A percentile compares a stretch with the other conserved stretches of the same genome.
phyloP scores from a whole-genome alignment of 2,888 invertebrate genomes.

The Psococerastis gibbosa region DNA sequence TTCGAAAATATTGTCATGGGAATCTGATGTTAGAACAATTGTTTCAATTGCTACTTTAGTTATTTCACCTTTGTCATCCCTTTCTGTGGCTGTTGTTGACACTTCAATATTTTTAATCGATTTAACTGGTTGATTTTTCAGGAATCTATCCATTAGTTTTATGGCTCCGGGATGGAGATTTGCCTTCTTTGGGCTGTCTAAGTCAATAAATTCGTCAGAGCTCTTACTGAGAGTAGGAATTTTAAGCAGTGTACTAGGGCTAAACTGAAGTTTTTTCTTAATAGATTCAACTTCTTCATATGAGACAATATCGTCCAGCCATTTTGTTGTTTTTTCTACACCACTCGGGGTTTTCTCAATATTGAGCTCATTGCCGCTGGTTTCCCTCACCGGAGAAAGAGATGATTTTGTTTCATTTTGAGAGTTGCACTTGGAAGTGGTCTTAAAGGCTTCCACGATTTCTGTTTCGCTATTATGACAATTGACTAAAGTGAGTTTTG shows the following conservation, averaged over 20 bases:
- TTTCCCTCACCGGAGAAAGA: too few species aligned
- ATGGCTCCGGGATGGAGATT: not conserved
- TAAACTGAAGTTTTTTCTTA: not conserved
- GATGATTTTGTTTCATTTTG: too few species aligned
- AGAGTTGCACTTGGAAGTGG: too few species aligned
- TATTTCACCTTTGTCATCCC: not conserved
- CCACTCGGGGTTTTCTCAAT: too few species aligned
- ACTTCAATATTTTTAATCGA: not conserved
- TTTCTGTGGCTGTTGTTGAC: not conserved
- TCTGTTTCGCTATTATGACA: too few species aligned
- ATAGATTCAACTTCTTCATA: not conserved
- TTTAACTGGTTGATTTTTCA: not conserved
- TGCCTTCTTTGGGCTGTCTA: not conserved
- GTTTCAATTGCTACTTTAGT: not conserved
- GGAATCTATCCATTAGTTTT: conserved; percentile 3
- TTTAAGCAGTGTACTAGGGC: not conserved
- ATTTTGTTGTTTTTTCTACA: not conserved
- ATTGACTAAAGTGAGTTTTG: too few species aligned
- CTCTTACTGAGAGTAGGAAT: not conserved
- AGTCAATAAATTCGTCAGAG: not conserved
- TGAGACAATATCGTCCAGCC: not conserved
- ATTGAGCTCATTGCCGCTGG: too few species aligned
- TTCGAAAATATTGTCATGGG: not conserved
- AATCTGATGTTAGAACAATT: not conserved
- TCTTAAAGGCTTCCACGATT: too few species aligned